These are phyloP conservation scores for Drosophila hydei DNA, from an alignment of 1,140 invertebrate genomes.

Conservation along the genomic window DNA sequence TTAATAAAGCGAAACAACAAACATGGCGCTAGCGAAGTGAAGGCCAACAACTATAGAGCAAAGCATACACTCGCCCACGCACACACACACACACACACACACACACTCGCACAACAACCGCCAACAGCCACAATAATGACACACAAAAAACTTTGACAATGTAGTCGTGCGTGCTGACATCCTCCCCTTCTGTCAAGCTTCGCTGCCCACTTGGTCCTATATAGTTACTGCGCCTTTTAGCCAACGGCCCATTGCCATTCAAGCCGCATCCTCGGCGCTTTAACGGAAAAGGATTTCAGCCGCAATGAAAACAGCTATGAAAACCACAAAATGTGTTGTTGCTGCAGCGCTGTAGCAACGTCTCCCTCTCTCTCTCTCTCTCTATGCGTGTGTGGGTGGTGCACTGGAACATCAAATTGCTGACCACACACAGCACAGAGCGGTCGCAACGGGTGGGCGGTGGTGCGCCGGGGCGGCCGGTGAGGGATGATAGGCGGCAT, in stretches of 20 bases:
- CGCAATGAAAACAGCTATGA: conserved; percentile 79
- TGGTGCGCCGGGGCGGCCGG: background rate
- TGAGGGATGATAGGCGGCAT: background rate
- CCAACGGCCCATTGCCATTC: conserved; percentile 7
- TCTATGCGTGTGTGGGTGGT: background rate
- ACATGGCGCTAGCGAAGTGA: conserved; percentile 36
- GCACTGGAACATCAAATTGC: conserved; percentile 74
- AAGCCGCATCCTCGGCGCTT: conserved; percentile 17
- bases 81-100: conserved; percentile 6
- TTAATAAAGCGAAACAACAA: conserved; percentile 76
- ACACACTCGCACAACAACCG: conserved; percentile 50
- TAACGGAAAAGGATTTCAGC: conserved; percentile 75
- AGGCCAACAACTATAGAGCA: conserved; percentile 21
- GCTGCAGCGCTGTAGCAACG: background rate
- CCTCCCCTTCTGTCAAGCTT: background rate
- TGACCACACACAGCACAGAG: conserved; percentile 53
- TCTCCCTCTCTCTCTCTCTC: background rate
- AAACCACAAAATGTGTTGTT: conserved; percentile 71
- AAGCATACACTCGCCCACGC: conserved; percentile 12
- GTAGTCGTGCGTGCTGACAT: conserved; percentile 68
- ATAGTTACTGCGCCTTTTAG: no score
- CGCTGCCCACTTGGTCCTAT: no score
- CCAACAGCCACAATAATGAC: conserved; percentile 78
- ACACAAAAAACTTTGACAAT: conserved; percentile 80
- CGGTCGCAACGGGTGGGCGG: background rate